phyloP scores from a whole-genome alignment of 2,113 vertebrate genomes.

The Heteronetta atricapilla region DNA sequence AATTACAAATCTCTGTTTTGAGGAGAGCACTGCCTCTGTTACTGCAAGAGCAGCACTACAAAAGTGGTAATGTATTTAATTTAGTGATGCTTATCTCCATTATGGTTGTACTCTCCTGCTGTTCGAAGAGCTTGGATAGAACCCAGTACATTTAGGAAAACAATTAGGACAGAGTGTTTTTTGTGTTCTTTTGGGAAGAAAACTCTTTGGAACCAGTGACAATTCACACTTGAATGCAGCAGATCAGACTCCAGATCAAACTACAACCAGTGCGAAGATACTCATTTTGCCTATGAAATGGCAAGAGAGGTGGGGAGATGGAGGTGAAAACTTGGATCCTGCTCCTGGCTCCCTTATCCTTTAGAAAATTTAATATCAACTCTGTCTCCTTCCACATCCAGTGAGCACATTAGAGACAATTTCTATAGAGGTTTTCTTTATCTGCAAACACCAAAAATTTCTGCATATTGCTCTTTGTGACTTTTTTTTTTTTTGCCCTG shows the following conservation, averaged over 20 bases:
- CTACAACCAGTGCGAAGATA: accelerated
- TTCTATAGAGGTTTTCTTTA: not conserved
- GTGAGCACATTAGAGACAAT: not conserved
- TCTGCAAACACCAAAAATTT: not conserved
- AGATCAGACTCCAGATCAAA: not conserved
- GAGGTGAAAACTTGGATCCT: not conserved
- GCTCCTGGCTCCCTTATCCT: not conserved
- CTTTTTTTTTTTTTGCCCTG: not conserved
- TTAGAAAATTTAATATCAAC: not conserved
- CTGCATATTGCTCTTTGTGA: not conserved
- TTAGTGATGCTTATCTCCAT: not conserved
- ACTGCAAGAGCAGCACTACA: not conserved
- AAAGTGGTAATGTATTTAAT: not conserved
- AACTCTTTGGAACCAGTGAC: not conserved
- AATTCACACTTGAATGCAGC: not conserved
- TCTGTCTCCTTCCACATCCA: not conserved
- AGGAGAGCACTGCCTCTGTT: not conserved
- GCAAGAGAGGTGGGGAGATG: not conserved
- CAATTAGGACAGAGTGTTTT: not conserved
- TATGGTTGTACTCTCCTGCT: not conserved
- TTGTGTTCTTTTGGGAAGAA: not conserved
- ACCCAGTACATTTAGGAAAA: not conserved
- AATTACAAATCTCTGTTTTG: not conserved
- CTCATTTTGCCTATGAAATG: not conserved
- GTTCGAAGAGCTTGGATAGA: not conserved